Percentiles rank a stretch among this genome's conserved stretches.
phyloP scores from a whole-genome alignment of 35 echinoderm and acorn worm genomes.

The Stichopus chloronotus region DNA sequence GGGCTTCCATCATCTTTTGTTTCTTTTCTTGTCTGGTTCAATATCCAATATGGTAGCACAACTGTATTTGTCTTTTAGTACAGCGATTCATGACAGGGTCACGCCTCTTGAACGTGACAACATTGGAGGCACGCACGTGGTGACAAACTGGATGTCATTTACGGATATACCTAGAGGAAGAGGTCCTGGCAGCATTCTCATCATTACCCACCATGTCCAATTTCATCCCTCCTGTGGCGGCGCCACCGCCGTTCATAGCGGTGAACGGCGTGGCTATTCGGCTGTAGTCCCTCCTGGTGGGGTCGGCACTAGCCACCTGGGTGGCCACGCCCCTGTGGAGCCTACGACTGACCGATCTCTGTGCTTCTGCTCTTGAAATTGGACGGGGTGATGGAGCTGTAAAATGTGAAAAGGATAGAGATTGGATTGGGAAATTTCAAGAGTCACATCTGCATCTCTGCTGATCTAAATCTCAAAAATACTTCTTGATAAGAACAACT shows the following conservation, averaged over 20 bases:
- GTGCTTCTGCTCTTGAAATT: slow-evolving; percentile 94
- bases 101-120: background rate
- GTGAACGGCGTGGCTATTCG: slow-evolving; percentile 88
- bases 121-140: slow-evolving; percentile 33
- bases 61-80: slow-evolving; percentile 21
- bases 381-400: slow-evolving; percentile 96
- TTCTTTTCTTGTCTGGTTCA: background rate
- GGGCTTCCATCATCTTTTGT: background rate
- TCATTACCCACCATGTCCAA: slow-evolving; percentile 62
- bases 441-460: background rate
- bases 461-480: no score
- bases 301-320: slow-evolving; percentile 72
- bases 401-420: slow-evolving; percentile 42
- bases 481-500: no score
- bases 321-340: slow-evolving; percentile 88
- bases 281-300: slow-evolving; percentile 70
- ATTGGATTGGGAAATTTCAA: slow-evolving; percentile 1
- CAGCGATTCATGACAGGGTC: slow-evolving; percentile 27
- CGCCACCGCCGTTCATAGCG: slow-evolving; percentile 83
- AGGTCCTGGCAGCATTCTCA: slow-evolving; percentile 79
- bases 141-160: slow-evolving; percentile 77
- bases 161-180: slow-evolving; percentile 93
- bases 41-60: slow-evolving; percentile 33
- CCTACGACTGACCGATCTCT: slow-evolving; percentile 89
- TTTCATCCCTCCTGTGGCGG: slow-evolving; percentile 67